Conservation (phyloP, 1,140 invertebrate species). For the Belonocnema kinseyi region DNA sequence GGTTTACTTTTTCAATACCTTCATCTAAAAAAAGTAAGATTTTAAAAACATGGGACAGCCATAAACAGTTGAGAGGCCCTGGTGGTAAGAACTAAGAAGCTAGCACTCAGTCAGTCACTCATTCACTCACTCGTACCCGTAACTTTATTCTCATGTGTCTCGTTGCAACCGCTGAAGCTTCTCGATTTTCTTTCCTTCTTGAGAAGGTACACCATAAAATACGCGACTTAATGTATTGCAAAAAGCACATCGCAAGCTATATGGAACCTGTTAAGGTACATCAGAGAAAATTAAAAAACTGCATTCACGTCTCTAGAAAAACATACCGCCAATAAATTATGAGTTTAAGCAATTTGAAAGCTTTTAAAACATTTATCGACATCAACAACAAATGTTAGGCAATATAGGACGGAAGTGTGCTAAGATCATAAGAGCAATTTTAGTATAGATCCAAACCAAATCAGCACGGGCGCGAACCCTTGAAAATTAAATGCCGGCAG, state of each 20-base stretch:
- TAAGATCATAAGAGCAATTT: no score
- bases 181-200: conserved; percentile 23
- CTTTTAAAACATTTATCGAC: no score
- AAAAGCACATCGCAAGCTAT: background rate
- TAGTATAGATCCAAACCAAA: no score
- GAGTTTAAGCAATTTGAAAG: no score
- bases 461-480: no score
- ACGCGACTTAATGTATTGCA: background rate
- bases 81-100: background rate
- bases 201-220: conserved; percentile 22
- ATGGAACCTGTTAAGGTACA: background rate
- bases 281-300: conserved; percentile 10
- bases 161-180: conserved; percentile 15
- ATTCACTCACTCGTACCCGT: conserved; percentile 15
- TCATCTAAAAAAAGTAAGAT: background rate
- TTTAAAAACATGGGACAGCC: background rate
- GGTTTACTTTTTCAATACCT: no score
- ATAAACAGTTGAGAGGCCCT: conserved; percentile 1
- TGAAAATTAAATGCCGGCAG: no score
- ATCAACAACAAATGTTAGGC: no score
- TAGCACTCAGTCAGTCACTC: conserved; percentile 23
- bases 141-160: conserved; percentile 22
- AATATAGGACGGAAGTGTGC: no score
- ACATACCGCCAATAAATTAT: no score
- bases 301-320: no score